Base-by-base conservation (phyloP, 2,113 vertebrate species). In the Sialia sialis region DNA sequence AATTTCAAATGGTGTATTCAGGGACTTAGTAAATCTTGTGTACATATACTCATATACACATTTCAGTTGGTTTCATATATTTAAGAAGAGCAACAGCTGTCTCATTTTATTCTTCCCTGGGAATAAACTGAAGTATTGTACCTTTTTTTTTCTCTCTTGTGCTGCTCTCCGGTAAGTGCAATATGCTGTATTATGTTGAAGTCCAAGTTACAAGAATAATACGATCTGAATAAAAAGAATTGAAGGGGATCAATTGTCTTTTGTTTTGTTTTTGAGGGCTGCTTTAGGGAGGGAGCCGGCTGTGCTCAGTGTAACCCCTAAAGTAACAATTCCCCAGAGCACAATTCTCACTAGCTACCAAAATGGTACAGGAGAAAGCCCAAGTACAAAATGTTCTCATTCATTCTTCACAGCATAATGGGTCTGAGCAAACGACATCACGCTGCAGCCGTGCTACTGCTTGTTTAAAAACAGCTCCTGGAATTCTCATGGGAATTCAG, bases 111-210 rank as follows among this genome's bases (percentile, higher is more conserved):
- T 96, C 79, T 93, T 95, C 82, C 62, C 83, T 72, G 75, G 64
- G 59, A 91, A 79, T 91, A 89, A 92, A 93, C n/a, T 36, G 89
- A 95, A 90, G 38, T 91, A 77, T 82, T 96, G 94, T 97, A 86
- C 87, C 90, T 79, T 91, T 95, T 76, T 94, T 27, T 78, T 14
- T 93, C 83, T 97, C 93, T 97, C 75, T 96, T 90, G 87, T 98
- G 98, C 98, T 97, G 97, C 97, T 98, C 96, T 97, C 97, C 36
- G 75, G 91, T 97, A 97, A 98, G 98, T 98, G 98, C 98, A 98
- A 98, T 97, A 97, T 93, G 93, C 94, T 96, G 95, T 96, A 69
- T 94, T 89, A 94, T 84, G 78, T 95, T 93, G 74, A 95, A 94
- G 64, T 94, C 92, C 52, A 90, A 96, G 66, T 77, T 93, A 83